A percentile compares a stretch with the other conserved stretches of the same genome.
phyloP scores from a whole-genome alignment of 2,113 vertebrate genomes.

The Australoheros scitulus region DNA sequence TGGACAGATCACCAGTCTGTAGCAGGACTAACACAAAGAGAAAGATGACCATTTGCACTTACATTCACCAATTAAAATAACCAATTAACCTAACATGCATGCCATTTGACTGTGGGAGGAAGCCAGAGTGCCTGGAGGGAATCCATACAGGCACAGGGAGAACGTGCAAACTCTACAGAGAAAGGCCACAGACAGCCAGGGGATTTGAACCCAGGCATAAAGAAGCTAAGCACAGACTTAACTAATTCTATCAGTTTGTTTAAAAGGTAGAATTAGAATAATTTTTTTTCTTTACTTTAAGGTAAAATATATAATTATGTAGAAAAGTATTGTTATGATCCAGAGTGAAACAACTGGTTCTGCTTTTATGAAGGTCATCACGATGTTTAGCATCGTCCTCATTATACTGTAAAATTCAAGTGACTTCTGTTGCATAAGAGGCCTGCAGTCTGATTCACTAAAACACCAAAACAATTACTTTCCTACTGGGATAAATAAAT shows the following conservation, averaged over 20 bases:
- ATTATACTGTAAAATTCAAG: slow-evolving; percentile 1
- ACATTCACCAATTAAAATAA: neutral
- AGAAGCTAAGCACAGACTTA: neutral
- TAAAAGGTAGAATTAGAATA: neutral
- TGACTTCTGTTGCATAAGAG: neutral
- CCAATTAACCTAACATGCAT: neutral
- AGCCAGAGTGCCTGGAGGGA: neutral
- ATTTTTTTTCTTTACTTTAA: neutral
- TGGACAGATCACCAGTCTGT: neutral
- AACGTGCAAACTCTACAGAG: neutral
- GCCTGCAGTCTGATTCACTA: slow-evolving; percentile 3
- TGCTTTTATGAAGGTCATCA: neutral
- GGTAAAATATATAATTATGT: neutral
- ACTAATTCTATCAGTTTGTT: neutral
- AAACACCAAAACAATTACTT: slow-evolving; percentile 9
- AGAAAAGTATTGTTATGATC: neutral
- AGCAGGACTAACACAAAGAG: neutral
- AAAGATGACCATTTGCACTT: neutral
- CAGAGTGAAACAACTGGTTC: neutral
- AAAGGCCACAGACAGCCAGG: neutral
- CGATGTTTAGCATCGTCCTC: neutral
- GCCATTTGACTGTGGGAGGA: too few relatives aligned
- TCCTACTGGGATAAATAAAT: slow-evolving; percentile 21
- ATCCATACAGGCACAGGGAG: neutral
- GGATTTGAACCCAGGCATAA: neutral